Evolutionary conservation across 2,888 invertebrate species (phyloP).

Genomic region (Drosophila setosimentum): DNA sequence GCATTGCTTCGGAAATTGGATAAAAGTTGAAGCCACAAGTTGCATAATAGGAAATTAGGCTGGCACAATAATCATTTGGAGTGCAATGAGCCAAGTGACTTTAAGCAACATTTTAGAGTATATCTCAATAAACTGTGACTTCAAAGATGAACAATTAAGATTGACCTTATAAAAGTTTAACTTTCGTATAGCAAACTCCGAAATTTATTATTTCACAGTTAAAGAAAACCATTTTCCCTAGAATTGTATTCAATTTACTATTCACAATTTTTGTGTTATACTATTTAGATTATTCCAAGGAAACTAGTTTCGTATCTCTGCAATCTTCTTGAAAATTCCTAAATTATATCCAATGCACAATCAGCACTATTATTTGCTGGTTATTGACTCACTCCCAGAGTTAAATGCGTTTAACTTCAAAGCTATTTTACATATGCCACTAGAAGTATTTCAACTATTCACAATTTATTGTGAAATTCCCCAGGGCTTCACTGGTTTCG

Average conservation of each 20-base stretch:
- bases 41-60: conserved; percentile 1
- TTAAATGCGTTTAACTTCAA: conserved; percentile 22
- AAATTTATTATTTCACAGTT: neutral
- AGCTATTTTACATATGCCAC: conserved; percentile 31
- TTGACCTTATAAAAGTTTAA: neutral
- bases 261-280: neutral
- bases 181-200: neutral
- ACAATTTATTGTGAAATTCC: conserved; percentile 43
- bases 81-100: neutral
- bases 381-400: neutral
- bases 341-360: neutral
- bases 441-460: conserved; percentile 40
- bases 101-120: neutral
- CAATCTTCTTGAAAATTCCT: neutral
- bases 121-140: neutral
- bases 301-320: neutral
- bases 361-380: neutral
- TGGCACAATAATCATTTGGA: conserved; percentile 1
- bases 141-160: neutral
- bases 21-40: conserved; percentile 16
- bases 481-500: conserved; percentile 35
- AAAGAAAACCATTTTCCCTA: neutral
- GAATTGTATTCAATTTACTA: too few species aligned
- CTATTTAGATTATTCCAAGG: neutral
- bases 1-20: conserved; percentile 21